phyloP scores from a whole-genome alignment of 2,797 vertebrate genomes.

The Nyctalus aviator region DNA sequence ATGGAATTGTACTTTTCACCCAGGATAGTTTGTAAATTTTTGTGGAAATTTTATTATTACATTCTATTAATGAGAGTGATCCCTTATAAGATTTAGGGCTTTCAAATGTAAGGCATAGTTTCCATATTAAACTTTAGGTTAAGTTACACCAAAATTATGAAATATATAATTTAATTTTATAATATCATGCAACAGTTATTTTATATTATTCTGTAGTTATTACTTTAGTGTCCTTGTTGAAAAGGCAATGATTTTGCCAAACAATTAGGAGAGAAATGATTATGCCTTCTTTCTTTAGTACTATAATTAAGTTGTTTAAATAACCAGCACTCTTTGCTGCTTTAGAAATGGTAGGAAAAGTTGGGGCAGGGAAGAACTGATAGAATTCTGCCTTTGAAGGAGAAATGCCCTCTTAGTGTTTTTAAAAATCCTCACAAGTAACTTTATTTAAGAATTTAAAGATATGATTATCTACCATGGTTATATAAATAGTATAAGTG shows the following conservation, averaged over 20 bases:
- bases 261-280: conserved; percentile 63
- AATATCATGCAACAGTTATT: conserved; percentile 59
- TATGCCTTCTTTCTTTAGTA: conserved; percentile 64
- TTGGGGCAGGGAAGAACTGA: conserved; percentile 7
- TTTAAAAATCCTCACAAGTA: neutral
- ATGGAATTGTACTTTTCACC: conserved; percentile 31
- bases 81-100: conserved; percentile 64
- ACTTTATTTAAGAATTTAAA: conserved; percentile 53
- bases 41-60: conserved; percentile 64
- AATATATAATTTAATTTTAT: conserved; percentile 67
- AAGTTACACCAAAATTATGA: conserved; percentile 69
- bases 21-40: conserved; percentile 62
- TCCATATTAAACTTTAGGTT: conserved; percentile 61
- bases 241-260: conserved; percentile 65
- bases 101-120: conserved; percentile 67
- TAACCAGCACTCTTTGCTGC: conserved; percentile 38
- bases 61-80: conserved; percentile 64
- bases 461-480: neutral
- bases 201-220: conserved; percentile 60
- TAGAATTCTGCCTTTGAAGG: conserved; percentile 57
- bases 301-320: conserved; percentile 70
- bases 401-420: conserved; percentile 27
- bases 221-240: conserved; percentile 47
- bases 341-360: conserved; percentile 56
- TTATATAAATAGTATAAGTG: neutral